These are phyloP conservation scores for Allobates femoralis DNA, from an alignment of 2,797 vertebrate genomes.

Conservation along the genomic window DNA sequence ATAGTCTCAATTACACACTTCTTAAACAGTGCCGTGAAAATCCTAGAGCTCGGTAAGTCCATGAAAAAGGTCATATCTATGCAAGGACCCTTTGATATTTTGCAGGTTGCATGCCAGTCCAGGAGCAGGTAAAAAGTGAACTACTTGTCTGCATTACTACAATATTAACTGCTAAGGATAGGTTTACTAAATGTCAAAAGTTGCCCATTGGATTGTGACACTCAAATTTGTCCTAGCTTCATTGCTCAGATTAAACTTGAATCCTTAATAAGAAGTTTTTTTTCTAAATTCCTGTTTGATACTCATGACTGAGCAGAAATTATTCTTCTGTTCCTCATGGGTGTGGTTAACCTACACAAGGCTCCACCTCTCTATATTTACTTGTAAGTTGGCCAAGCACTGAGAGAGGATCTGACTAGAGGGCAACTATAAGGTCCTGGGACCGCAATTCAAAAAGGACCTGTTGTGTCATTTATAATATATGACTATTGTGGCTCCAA, in stretches of 20 bases:
- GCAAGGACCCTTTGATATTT: conserved; percentile 42
- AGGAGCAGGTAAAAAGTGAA: background rate
- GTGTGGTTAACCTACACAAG: background rate
- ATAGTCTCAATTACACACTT: conserved; percentile 56
- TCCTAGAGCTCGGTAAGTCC: background rate
- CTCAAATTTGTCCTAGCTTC: background rate
- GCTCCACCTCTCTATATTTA: background rate
- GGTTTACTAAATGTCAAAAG: background rate
- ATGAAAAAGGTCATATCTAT: conserved; percentile 40
- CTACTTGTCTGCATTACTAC: background rate
- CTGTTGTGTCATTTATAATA: no score
- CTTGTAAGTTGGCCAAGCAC: no score
- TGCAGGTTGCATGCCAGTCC: background rate
- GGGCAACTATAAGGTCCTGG: no score
- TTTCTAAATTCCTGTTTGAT: background rate
- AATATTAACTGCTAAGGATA: background rate
- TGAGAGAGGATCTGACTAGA: no score
- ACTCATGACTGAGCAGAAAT: background rate
- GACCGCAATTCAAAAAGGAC: no score
- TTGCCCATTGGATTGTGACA: background rate
- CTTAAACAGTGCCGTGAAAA: conserved; percentile 35
- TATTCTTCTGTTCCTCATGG: background rate
- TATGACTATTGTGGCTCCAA: no score
- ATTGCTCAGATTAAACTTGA: background rate
- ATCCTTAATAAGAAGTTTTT: background rate